A percentile compares a stretch with the other conserved stretches of the same genome.
Conservation (phyloP, 2,888 invertebrate genomes). For the Helleia helle region DNA sequence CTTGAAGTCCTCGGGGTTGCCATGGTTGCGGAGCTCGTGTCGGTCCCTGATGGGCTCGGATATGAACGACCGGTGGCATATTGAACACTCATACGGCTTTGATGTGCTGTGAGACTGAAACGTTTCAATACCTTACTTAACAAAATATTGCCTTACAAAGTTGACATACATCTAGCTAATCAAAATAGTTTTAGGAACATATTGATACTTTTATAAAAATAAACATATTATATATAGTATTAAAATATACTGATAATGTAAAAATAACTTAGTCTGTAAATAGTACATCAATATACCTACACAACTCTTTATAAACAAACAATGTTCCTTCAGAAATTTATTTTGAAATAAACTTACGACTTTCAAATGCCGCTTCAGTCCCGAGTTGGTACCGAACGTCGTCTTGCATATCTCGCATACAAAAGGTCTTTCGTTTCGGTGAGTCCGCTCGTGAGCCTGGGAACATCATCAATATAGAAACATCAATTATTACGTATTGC, state of each 20-base stretch:
- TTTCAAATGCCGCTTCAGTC: constrained; percentile 56
- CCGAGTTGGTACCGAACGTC: constrained; percentile 56
- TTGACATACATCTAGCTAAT: no score
- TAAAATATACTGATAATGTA: no score
- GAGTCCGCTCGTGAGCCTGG: constrained; percentile 58
- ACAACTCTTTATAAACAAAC: no score
- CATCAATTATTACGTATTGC: no score
- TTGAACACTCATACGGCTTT: constrained; percentile 44
- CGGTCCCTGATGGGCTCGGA: constrained; percentile 42
- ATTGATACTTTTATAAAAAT: no score
- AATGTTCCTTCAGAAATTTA: no score
- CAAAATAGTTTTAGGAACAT: no score
- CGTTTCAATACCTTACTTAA: no score
- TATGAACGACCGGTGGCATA: constrained; percentile 50
- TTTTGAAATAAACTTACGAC: constrained; percentile 52
- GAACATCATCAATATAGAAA: constrained; percentile 12
- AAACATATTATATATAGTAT: no score
- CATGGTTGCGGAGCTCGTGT: constrained; percentile 42
- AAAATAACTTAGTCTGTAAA: no score
- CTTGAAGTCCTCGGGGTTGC: constrained; percentile 41
- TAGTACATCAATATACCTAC: no score
- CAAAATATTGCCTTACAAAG: no score
- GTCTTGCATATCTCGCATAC: constrained; percentile 54
- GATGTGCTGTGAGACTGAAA: constrained; percentile 49
- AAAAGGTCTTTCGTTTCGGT: constrained; percentile 57